Conservation (phyloP, 1,140 invertebrate genomes). For the Neodiprion fabricii region DNA sequence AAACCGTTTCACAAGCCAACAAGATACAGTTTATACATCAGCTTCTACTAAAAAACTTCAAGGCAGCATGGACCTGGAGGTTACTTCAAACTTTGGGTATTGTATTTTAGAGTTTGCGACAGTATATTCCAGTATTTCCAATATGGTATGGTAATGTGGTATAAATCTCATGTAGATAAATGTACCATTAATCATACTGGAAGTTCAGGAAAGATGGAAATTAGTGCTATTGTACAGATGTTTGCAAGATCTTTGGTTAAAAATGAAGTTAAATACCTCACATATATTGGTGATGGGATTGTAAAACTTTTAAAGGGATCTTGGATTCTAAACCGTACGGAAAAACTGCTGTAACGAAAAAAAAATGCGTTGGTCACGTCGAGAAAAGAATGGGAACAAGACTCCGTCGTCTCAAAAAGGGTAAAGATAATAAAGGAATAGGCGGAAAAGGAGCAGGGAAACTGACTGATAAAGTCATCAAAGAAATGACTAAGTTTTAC, state of each 20-base stretch:
- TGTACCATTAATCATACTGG: background rate
- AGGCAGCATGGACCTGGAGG: background rate
- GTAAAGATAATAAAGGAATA: background rate
- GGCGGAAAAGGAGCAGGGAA: conserved; percentile 25
- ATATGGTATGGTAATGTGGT: background rate
- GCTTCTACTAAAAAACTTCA: background rate
- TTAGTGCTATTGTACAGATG: background rate
- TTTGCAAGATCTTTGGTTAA: background rate
- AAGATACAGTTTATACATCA: conserved; percentile 2
- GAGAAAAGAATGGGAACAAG: background rate
- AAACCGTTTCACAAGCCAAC: conserved; percentile 1
- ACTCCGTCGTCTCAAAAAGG: background rate
- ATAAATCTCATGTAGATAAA: too few relatives aligned
- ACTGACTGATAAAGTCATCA: conserved; percentile 35
- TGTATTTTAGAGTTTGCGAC: background rate
- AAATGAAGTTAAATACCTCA: background rate
- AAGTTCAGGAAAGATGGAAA: conserved; percentile 6
- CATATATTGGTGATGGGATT: background rate
- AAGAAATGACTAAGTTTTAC: conserved; percentile 39
- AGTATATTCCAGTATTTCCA: background rate
- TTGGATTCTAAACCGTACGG: background rate
- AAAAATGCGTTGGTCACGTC: background rate
- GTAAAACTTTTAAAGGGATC: background rate
- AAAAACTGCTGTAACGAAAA: background rate
- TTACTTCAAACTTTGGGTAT: background rate